These are phyloP conservation scores for Entomobrya multifasciata DNA, from an alignment of 2,888 invertebrate species.

Conservation along the genomic window DNA sequence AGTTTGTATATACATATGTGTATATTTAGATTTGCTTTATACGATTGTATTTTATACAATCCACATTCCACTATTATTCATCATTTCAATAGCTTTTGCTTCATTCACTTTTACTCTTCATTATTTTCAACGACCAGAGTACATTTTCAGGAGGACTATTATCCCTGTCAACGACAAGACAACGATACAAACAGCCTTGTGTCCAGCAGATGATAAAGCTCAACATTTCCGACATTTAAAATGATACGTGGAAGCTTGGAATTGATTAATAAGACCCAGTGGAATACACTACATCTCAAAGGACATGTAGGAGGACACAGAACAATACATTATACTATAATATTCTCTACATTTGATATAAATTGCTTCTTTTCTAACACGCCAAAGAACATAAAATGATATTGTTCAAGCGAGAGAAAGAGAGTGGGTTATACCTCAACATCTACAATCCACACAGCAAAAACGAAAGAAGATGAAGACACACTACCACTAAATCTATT, in stretches of 20 bases:
- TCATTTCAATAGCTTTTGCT: conserved; percentile 29
- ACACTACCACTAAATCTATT: conserved; percentile 64
- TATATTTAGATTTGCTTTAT: too few species aligned
- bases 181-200: background rate
- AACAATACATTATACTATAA: conserved; percentile 36
- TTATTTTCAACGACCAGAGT: background rate
- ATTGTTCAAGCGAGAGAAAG: background rate
- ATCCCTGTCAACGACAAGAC: background rate
- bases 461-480: conserved; percentile 1
- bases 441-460: background rate
- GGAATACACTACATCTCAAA: conserved; percentile 50
- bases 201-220: conserved; percentile 20
- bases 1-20: too few species aligned
- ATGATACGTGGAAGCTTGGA: conserved; percentile 64
- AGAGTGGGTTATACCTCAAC: conserved; percentile 20
- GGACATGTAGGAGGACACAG: conserved; percentile 44
- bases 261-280: conserved; percentile 77
- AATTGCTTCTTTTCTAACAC: conserved; percentile 10
- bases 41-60: background rate
- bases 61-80: background rate
- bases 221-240: conserved; percentile 30
- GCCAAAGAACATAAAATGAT: conserved; percentile 38
- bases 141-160: background rate
- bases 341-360: conserved; percentile 24
- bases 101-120: background rate